Conservation (phyloP, 2,888 invertebrate species). For the Lutraria lutraria region DNA sequence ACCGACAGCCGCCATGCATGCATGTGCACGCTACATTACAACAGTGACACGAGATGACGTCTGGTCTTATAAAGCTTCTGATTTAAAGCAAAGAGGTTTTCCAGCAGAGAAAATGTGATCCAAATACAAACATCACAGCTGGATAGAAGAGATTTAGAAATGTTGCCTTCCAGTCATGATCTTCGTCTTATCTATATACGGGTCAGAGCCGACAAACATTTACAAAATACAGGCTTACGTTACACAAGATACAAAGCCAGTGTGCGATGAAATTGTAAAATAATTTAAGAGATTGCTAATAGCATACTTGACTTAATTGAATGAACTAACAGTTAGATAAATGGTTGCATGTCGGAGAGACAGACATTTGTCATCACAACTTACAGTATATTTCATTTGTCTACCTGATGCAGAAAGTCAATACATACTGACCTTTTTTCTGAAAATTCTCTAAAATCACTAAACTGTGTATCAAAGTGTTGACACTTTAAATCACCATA, state of each 20-base stretch:
- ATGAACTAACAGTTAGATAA: neutral
- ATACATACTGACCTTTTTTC: no score
- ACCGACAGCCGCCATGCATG: conserved; percentile 3
- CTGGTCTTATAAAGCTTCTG: neutral
- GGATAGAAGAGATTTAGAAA: neutral
- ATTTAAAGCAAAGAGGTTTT: conserved; percentile 15
- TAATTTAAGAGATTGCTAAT: neutral
- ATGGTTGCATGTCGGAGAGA: neutral
- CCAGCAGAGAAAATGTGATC: conserved; percentile 23
- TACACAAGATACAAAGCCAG: neutral
- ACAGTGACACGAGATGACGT: neutral
- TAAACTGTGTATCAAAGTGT: no score
- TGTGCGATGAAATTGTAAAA: neutral
- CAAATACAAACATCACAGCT: conserved; percentile 13
- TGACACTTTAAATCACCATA: no score
- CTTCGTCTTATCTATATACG: neutral
- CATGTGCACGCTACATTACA: neutral
- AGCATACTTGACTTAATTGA: neutral
- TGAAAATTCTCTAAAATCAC: no score
- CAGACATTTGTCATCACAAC: no score
- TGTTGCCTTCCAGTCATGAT: neutral
- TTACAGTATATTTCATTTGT: no score
- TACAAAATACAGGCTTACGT: neutral
- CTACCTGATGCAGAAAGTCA: no score
- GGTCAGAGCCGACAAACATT: neutral